Conservation (phyloP, 2,113 vertebrate species). For the Phrynosoma blainvillii region DNA sequence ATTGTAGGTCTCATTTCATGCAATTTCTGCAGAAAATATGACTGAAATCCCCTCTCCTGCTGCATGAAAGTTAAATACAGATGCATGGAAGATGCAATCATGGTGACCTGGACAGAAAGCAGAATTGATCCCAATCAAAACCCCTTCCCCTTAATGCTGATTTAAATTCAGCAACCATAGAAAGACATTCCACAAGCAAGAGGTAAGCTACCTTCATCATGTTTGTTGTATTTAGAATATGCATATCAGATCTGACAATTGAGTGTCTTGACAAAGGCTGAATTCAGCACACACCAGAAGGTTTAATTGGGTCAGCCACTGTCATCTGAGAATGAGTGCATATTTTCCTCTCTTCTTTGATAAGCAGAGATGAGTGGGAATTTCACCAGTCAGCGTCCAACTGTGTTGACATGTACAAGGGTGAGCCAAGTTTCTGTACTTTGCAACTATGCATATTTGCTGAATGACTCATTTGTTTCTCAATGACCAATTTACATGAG, state of each 20-base stretch:
- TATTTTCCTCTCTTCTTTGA: constrained; percentile 50
- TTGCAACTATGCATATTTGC: constrained; percentile 59
- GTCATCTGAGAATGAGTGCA: constrained; percentile 54
- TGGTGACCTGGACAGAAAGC: not conserved
- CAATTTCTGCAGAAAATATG: no score
- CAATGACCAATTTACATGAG: constrained; percentile 39
- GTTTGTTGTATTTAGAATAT: constrained; percentile 17
- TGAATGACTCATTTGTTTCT: constrained; percentile 55
- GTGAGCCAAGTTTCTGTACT: constrained; percentile 57
- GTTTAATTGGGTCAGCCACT: constrained; percentile 62
- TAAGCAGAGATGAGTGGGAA: constrained; percentile 40
- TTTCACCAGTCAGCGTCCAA: constrained; percentile 43
- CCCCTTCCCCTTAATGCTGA: not conserved
- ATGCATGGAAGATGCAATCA: not conserved
- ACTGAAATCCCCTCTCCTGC: no score
- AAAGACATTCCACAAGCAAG: constrained; percentile 39
- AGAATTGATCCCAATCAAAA: not conserved
- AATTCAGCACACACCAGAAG: constrained; percentile 46
- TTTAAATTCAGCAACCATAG: not conserved
- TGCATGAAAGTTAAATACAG: not conserved
- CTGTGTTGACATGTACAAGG: constrained; percentile 37
- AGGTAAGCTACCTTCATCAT: not conserved
- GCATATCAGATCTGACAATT: constrained; percentile 8
- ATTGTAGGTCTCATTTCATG: no score
- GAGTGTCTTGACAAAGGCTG: constrained; percentile 53